Conservation (phyloP, 2,113 vertebrate species). For the Entomyzon cyanotis region DNA sequence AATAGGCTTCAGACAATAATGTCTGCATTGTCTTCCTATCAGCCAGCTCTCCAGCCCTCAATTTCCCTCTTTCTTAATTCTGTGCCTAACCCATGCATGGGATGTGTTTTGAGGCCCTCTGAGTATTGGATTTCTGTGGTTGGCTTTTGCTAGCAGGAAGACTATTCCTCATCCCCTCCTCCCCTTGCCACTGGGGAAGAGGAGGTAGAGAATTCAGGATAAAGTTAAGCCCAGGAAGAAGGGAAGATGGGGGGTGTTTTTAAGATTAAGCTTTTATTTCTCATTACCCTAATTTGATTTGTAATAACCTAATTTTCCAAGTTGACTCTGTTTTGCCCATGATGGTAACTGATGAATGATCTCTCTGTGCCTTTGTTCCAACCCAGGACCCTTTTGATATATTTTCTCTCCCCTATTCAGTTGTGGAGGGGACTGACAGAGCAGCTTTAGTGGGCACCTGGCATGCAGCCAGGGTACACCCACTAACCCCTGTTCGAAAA, state of each 20-base stretch:
- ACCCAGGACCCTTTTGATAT: background rate
- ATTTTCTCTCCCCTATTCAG: background rate
- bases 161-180: background rate
- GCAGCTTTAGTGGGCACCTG: background rate
- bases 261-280: background rate
- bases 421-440: background rate
- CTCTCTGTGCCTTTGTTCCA: background rate
- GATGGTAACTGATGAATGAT: background rate
- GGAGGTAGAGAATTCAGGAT: background rate
- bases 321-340: background rate
- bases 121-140: background rate
- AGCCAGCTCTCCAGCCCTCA: background rate
- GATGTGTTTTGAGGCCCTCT: background rate
- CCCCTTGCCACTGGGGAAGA: background rate
- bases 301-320: background rate
- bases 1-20: background rate
- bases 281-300: background rate
- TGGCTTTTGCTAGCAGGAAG: background rate
- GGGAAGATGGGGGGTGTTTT: background rate
- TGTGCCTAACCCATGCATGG: rapidly evolving
- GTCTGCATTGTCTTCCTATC: background rate
- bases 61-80: background rate
- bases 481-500: background rate
- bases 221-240: background rate
- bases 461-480: background rate